Evolutionary conservation across 1,140 invertebrate genomes (phyloP).

Genomic region (Vanessa tameamea): DNA sequence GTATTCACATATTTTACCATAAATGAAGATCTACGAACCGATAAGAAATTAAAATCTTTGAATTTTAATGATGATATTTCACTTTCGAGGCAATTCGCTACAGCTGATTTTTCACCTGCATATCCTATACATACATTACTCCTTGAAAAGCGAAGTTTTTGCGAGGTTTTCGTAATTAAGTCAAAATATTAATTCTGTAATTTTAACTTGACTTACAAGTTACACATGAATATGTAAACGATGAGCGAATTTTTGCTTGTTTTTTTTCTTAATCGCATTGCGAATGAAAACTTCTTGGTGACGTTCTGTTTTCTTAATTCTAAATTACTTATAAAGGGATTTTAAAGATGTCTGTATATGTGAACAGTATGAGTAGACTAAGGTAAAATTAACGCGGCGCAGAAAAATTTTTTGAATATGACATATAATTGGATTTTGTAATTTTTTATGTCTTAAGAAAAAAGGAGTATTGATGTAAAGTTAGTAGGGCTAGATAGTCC

Average conservation of each 20-base stretch:
- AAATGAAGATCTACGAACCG: background rate
- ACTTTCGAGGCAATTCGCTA: background rate
- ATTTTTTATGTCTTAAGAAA: too few species aligned
- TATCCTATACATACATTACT: background rate
- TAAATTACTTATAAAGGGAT: too few species aligned
- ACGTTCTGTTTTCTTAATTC: background rate
- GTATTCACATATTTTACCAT: background rate
- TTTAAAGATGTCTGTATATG: too few species aligned
- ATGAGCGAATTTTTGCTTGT: background rate
- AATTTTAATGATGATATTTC: slow-evolving; percentile 18
- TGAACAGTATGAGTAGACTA: too few species aligned
- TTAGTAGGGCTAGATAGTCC: too few species aligned
- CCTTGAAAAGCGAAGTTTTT: slow-evolving; percentile 13
- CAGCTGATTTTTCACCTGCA: slow-evolving; percentile 19
- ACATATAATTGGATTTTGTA: too few species aligned
- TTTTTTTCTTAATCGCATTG: background rate
- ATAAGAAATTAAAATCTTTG: slow-evolving; percentile 9
- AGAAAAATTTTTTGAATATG: too few species aligned
- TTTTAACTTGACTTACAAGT: background rate
- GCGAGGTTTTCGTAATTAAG: background rate
- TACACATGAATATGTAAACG: slow-evolving; percentile 9
- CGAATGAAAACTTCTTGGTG: background rate
- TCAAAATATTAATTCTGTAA: background rate
- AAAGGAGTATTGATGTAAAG: too few species aligned
- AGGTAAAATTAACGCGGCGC: too few species aligned